phyloP scores from a whole-genome alignment of 2,888 invertebrate genomes.

The Dichetophora obliterata region DNA sequence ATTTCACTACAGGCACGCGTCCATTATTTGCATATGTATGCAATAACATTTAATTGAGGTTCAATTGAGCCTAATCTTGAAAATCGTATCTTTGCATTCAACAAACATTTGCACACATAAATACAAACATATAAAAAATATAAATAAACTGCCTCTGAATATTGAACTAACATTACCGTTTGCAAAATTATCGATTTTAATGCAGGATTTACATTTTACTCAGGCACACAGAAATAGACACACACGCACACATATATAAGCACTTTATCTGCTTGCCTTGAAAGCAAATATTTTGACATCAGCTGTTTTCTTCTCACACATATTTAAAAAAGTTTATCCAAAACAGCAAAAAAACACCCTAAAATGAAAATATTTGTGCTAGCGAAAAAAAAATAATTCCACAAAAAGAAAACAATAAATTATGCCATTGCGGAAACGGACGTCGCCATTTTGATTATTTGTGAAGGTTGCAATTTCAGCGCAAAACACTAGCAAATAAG shows the following conservation, averaged over 20 bases:
- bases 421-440: neutral
- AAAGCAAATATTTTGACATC: neutral
- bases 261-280: neutral
- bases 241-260: too few species aligned
- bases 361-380: too few species aligned
- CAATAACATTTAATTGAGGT: slow-evolving; percentile 19
- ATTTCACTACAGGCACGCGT: neutral
- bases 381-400: too few species aligned
- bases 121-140: neutral
- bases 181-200: slow-evolving; percentile 14
- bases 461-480: too few species aligned
- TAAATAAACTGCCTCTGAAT: neutral
- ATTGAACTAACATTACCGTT: neutral
- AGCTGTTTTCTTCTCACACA: neutral
- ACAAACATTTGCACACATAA: slow-evolving; percentile 39
- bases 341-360: neutral
- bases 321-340: too few species aligned
- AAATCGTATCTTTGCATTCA: slow-evolving; percentile 31
- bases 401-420: neutral
- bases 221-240: too few species aligned
- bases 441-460: too few species aligned
- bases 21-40: slow-evolving; percentile 9
- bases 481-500: neutral
- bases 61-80: neutral
- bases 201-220: neutral